A percentile compares a stretch with the other conserved stretches of the same genome.
These are phyloP conservation scores for Leptinotarsa texana DNA, from an alignment of 1,140 invertebrate species.

Conservation along the genomic window DNA sequence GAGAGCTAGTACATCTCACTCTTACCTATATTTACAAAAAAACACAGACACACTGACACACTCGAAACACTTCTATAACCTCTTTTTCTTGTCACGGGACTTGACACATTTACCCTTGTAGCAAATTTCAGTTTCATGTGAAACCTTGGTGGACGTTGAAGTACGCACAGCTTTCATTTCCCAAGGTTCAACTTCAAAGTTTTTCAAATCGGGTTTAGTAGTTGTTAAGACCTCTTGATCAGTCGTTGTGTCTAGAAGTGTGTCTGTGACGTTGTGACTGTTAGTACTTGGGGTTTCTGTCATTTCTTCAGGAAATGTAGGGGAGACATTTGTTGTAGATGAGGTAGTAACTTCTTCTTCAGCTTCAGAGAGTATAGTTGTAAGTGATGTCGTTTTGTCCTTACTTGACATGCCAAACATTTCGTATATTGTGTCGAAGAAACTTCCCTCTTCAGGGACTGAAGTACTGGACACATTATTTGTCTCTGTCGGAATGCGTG, in stretches of 20 bases:
- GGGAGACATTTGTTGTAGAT: slow-evolving; percentile 25
- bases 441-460: slow-evolving; percentile 40
- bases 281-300: slow-evolving; percentile 37
- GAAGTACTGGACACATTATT: background rate
- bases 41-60: slow-evolving; percentile 5
- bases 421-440: slow-evolving; percentile 55
- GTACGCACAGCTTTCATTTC: slow-evolving; percentile 64
- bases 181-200: slow-evolving; percentile 57
- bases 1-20: slow-evolving; percentile 24
- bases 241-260: slow-evolving; percentile 44
- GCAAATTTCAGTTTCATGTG: slow-evolving; percentile 84
- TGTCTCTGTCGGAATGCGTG: background rate
- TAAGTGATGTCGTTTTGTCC: background rate
- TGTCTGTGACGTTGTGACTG: slow-evolving; percentile 20
- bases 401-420: slow-evolving; percentile 45
- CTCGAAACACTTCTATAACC: background rate
- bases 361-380: background rate
- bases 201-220: slow-evolving; percentile 38
- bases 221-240: slow-evolving; percentile 43
- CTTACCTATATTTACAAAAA: slow-evolving; percentile 25
- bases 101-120: slow-evolving; percentile 82
- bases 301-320: slow-evolving; percentile 43
- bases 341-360: slow-evolving; percentile 2
- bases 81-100: slow-evolving; percentile 58
- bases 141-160: slow-evolving; percentile 74